Evolutionary conservation across 2,888 invertebrate genomes (phyloP), one percentile per base, ranked within the genome.

Genomic region (Eupithecia subfuscata): DNA sequence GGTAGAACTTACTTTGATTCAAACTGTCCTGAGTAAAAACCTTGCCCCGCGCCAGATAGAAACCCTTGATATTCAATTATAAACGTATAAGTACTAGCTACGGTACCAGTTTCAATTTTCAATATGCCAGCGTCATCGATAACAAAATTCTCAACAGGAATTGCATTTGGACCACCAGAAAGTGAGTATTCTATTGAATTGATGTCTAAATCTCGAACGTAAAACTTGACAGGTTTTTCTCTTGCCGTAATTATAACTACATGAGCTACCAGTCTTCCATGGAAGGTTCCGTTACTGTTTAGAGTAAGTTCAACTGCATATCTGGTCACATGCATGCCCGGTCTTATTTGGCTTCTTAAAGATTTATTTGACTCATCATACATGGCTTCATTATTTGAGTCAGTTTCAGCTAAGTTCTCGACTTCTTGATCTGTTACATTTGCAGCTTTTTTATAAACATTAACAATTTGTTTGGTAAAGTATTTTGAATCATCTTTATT

Each of bases 31-130:
- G 71, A 22, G 73, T 84, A 90, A 8, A 92, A 78, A 56, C 86
- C 91, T 64, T 75, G 76, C 6, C 88, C 88, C 52, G 78, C 40
- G 8, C 70, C 25, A 11, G 16, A 72, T 69, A 91, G 65, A 2
- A 78, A 76, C 52, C 91, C 91, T 3, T 80, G 80, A 75, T 90
- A 91, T 22, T 84, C 81, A 70, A 91, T 89, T 8, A 82, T 68
- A 56, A 91, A 85, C 0, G 79, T 85, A 37, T 88, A 90, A 5
- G 83, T 40, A 0, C 82, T 76, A 4, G 85, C 85, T 68, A 71
- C 45, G 2, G 75, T 5, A 4, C 83, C 87, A 3, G 90, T 85
- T 0, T 79, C 74, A 14, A 92, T 90, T 75, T 81, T 81, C 40
- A 92, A 72, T n/a, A 82, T 25, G 7, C 87, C 88, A 16, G 84